Conservation (phyloP, 1,140 invertebrate species). For the Gonioctena quinquepunctata region DNA sequence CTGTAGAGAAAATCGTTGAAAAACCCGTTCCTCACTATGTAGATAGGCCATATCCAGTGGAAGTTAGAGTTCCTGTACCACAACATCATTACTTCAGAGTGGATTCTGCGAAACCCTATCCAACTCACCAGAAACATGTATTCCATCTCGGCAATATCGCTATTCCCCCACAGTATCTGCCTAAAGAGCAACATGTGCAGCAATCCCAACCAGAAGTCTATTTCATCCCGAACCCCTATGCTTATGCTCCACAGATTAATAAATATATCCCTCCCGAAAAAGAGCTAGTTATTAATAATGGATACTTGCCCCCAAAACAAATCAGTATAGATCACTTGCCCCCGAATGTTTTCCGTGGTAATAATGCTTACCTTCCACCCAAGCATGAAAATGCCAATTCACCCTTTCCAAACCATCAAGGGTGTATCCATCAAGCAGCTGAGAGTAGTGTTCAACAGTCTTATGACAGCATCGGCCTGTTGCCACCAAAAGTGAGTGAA, state of each 20-base stretch:
- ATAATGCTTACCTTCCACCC: not conserved
- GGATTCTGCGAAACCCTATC: conserved; percentile 37
- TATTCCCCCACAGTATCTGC: conserved; percentile 3
- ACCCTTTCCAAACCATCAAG: not conserved
- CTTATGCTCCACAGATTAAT: conserved; percentile 37
- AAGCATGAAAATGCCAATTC: not conserved
- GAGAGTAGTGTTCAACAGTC: not conserved
- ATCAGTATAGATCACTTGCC: conserved; percentile 11
- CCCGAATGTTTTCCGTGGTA: not conserved
- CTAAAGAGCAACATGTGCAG: conserved; percentile 15
- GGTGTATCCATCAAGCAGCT: not conserved
- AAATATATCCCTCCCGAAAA: conserved; percentile 28
- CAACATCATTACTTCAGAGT: not conserved
- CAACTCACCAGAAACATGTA: not conserved
- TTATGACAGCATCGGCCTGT: conserved; percentile 50
- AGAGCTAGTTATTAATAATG: conserved; percentile 11
- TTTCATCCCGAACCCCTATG: conserved; percentile 27
- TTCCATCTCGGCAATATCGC: not conserved
- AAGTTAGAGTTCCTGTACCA: conserved; percentile 32
- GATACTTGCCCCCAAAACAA: conserved; percentile 23
- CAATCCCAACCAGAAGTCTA: not conserved
- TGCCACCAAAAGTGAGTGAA: conserved; percentile 49
- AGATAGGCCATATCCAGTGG: conserved; percentile 40
- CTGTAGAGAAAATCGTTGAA: conserved; percentile 40
- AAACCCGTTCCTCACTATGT: conserved; percentile 35